phyloP scores from a whole-genome alignment of 2,888 invertebrate genomes.

The Lamellibrachia columna region DNA sequence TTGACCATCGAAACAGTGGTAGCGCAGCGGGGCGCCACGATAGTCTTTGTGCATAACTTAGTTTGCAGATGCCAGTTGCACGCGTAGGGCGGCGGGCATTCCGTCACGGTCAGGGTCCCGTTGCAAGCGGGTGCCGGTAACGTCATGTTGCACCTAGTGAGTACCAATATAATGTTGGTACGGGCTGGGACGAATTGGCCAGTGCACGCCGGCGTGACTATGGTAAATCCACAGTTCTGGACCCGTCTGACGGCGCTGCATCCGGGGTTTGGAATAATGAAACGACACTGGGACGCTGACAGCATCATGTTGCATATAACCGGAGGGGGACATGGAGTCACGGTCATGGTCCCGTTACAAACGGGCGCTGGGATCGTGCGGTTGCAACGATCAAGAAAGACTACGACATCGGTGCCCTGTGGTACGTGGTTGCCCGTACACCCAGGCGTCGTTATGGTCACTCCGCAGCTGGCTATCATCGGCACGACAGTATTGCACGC shows the following conservation, averaged over 20 bases:
- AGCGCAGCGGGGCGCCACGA: neutral
- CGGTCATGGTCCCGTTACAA: neutral
- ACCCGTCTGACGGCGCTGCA: neutral
- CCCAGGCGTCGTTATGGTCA: neutral
- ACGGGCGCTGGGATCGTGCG: neutral
- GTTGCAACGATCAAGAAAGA: neutral
- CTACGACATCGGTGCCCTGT: neutral
- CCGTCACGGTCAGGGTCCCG: neutral
- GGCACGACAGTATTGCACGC: neutral
- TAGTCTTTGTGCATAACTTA: neutral
- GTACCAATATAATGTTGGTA: neutral
- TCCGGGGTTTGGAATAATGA: neutral
- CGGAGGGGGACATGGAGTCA: neutral
- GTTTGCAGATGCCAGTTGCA: neutral
- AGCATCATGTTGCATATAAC: neutral
- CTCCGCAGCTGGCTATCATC: neutral
- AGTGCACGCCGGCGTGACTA: neutral
- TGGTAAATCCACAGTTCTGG: neutral
- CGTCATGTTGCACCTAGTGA: neutral
- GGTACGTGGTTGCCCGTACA: neutral
- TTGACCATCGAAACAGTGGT: neutral
- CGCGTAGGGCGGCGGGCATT: neutral
- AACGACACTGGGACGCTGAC: neutral
- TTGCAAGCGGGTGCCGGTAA: neutral
- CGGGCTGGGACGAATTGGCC: neutral